Evolutionary conservation across 2,888 invertebrate genomes (phyloP).

Genomic region (Allophyes oxyacanthae): DNA sequence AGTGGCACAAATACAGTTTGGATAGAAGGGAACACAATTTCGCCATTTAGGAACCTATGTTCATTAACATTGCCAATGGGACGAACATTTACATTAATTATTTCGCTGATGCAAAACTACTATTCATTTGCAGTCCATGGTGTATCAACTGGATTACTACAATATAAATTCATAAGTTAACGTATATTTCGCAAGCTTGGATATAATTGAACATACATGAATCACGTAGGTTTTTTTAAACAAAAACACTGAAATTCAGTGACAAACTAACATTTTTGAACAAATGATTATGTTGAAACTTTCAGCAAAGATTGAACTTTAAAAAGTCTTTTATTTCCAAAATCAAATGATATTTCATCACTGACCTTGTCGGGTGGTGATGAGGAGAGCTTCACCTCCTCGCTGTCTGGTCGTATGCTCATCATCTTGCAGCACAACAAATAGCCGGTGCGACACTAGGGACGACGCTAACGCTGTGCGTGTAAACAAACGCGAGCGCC

Average conservation of each 20-base stretch:
- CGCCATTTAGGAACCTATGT: conserved; percentile 9
- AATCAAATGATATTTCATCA: not conserved
- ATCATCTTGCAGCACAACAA: conserved; percentile 49
- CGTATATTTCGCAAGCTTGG: conserved; percentile 32
- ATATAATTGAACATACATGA: not conserved
- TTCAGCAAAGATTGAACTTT: too few species aligned
- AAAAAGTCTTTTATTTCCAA: not conserved
- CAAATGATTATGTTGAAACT: too few species aligned
- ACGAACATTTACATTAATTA: conserved; percentile 23
- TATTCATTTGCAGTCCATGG: not conserved
- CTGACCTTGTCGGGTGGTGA: conserved; percentile 72
- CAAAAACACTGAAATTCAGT: too few species aligned
- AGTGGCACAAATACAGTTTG: conserved; percentile 8
- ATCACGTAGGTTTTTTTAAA: not conserved
- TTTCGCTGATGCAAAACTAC: conserved; percentile 35
- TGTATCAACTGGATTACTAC: not conserved
- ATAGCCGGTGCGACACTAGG: conserved; percentile 29
- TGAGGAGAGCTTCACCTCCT: conserved; percentile 57
- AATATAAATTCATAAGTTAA: conserved; percentile 18
- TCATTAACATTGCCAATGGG: conserved; percentile 2
- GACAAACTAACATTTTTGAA: too few species aligned
- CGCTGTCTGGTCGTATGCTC: conserved; percentile 49
- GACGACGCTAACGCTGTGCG: conserved; percentile 27
- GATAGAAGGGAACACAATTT: conserved; percentile 17
- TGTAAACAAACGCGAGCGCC: conserved; percentile 76